Evolutionary conservation across 2,797 vertebrate genomes (phyloP).

Genomic region (Periophthalmus magnuspinnatus): DNA sequence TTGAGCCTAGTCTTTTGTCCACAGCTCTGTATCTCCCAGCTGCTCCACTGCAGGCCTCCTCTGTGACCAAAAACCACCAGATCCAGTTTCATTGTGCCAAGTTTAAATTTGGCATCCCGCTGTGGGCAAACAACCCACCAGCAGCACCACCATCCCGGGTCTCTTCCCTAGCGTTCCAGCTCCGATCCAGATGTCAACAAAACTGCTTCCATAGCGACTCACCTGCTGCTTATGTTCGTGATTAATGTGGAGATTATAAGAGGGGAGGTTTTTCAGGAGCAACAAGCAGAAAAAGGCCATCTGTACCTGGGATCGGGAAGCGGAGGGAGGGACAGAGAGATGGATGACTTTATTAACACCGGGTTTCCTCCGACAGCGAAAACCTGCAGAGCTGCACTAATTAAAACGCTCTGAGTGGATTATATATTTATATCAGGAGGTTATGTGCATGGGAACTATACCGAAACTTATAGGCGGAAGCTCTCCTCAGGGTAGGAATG

Average conservation of each 20-base stretch:
- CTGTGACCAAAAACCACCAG: conserved; percentile 12
- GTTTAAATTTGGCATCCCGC: conserved; percentile 27
- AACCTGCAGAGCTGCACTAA: conserved; percentile 4
- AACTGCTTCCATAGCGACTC: conserved; percentile 46
- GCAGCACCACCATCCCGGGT: conserved; percentile 1
- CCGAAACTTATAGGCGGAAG: conserved; percentile 1
- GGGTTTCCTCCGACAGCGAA: conserved; percentile 17
- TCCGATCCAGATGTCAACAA: conserved; percentile 54
- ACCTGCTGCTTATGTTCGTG: conserved; percentile 62
- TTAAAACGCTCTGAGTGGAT: conserved; percentile 12
- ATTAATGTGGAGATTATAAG: conserved; percentile 63
- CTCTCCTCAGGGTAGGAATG: conserved; percentile 6
- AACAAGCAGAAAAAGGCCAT: conserved; percentile 66
- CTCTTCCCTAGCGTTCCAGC: conserved; percentile 5
- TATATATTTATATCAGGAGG: conserved; percentile 5
- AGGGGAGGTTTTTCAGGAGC: conserved; percentile 49
- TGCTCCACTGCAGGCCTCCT: conserved; percentile 17
- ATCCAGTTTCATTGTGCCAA: conserved; percentile 28
- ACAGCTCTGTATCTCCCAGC: conserved; percentile 15
- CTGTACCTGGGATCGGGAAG: conserved; percentile 44
- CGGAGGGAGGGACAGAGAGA: conserved; percentile 14
- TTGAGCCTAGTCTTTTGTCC: conserved; percentile 26
- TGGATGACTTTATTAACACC: conserved; percentile 49
- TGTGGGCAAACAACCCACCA: conserved; percentile 44
- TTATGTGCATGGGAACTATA: background rate